These are phyloP conservation scores for Ennomos erosarius DNA, from an alignment of 2,888 invertebrate genomes.

Conservation along the genomic window DNA sequence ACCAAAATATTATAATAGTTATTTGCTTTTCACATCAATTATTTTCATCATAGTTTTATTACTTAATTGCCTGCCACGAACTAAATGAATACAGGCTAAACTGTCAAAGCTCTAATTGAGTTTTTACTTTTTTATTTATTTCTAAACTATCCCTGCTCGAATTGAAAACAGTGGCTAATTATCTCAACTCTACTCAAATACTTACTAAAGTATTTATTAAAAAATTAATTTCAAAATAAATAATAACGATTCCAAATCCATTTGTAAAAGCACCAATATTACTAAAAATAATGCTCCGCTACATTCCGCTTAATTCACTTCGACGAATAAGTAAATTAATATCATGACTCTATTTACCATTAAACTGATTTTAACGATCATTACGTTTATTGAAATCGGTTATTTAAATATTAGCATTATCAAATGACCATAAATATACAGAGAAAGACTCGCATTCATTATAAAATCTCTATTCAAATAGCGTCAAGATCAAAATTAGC, in stretches of 20 bases:
- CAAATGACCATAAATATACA: constrained; percentile 44
- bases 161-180: too few relatives aligned
- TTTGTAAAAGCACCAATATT: not conserved
- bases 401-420: constrained; percentile 43
- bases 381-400: constrained; percentile 38
- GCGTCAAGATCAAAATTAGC: constrained; percentile 29
- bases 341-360: constrained; percentile 24
- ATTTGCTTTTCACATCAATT: too few relatives aligned
- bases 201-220: too few relatives aligned
- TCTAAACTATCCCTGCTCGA: too few relatives aligned
- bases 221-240: too few relatives aligned
- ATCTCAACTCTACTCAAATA: too few relatives aligned
- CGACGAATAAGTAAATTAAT: constrained; percentile 21
- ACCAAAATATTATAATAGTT: too few relatives aligned
- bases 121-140: too few relatives aligned
- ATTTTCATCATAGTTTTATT: too few relatives aligned
- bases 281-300: constrained; percentile 7
- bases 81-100: too few relatives aligned
- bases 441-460: constrained; percentile 42
- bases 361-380: constrained; percentile 20
- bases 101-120: too few relatives aligned
- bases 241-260: not conserved
- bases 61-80: too few relatives aligned
- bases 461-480: constrained; percentile 45
- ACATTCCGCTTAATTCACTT: constrained; percentile 15